A percentile compares a stretch with the other conserved stretches of the same genome.
phyloP scores from a whole-genome alignment of 2,113 vertebrate species.

The Gambusia affinis region DNA sequence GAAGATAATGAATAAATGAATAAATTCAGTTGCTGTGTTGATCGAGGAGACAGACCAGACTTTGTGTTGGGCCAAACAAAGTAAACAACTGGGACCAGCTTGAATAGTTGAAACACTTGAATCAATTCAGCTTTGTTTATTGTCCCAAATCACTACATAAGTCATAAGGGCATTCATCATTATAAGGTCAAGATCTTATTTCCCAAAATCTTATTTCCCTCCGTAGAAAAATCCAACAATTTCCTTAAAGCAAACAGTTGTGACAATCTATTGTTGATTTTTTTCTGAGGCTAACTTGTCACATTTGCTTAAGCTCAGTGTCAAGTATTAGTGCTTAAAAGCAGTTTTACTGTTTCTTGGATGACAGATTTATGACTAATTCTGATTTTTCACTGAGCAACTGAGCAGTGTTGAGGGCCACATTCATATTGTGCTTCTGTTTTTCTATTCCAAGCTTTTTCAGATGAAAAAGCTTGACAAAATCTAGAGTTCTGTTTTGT shows the following conservation, averaged over 20 bases:
- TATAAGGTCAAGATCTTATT: background rate
- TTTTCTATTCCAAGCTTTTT: background rate
- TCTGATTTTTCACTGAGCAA: constrained; percentile 33
- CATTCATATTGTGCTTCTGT: background rate
- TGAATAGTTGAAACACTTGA: background rate
- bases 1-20: constrained; percentile 31
- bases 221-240: background rate
- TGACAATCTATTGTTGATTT: constrained; percentile 17
- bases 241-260: constrained; percentile 4
- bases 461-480: background rate
- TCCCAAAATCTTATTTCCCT: background rate
- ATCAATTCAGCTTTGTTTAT: constrained; percentile 7
- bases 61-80: constrained; percentile 9
- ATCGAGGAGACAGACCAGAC: background rate
- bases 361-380: constrained; percentile 35
- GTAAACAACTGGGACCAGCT: constrained; percentile 30
- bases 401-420: constrained; percentile 22
- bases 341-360: constrained; percentile 12
- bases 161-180: background rate
- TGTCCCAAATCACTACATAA: background rate
- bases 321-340: constrained; percentile 9
- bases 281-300: constrained; percentile 27
- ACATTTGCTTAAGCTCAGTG: constrained; percentile 18
- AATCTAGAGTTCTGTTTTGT: no score
- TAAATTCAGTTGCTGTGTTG: constrained; percentile 2